Evolutionary conservation across 2,113 vertebrate species (phyloP).

Genomic region (Cochlearius cochlearius): DNA sequence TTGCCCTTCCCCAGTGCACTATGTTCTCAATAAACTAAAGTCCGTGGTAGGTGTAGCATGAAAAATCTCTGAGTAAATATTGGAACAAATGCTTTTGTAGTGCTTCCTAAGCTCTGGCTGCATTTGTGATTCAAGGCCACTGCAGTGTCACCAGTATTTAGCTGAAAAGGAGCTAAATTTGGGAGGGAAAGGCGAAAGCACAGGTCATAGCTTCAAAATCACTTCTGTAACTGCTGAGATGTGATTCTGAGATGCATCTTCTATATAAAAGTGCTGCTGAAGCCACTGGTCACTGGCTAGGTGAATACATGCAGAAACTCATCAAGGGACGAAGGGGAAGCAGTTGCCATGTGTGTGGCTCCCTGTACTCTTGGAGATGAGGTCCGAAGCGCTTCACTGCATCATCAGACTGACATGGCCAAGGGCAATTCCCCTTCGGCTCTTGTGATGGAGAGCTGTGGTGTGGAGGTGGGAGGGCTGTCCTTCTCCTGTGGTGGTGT

Average conservation of each 20-base stretch:
- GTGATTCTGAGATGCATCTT: not conserved
- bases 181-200: not conserved
- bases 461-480: not conserved
- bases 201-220: not conserved
- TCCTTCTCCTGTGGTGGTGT: not conserved
- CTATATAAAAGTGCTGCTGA: not conserved
- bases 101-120: not conserved
- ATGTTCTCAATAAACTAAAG: constrained; percentile 44
- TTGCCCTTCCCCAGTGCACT: constrained; percentile 51
- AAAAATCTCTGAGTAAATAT: constrained; percentile 58
- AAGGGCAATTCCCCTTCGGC: not conserved
- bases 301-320: not conserved
- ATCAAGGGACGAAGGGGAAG: not conserved
- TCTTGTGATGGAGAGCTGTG: not conserved
- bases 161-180: constrained; percentile 19
- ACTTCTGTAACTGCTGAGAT: not conserved
- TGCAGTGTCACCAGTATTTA: not conserved
- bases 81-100: constrained; percentile 47
- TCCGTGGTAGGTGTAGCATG: constrained; percentile 54
- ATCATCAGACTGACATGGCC: not conserved
- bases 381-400: not conserved
- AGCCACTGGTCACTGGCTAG: not conserved
- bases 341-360: not conserved
- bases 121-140: not conserved
- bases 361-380: not conserved